Evolutionary conservation across 2,113 vertebrate genomes (phyloP), one percentile per base, ranked within the genome.

Genomic region (Psilopsiagon aurifrons): DNA sequence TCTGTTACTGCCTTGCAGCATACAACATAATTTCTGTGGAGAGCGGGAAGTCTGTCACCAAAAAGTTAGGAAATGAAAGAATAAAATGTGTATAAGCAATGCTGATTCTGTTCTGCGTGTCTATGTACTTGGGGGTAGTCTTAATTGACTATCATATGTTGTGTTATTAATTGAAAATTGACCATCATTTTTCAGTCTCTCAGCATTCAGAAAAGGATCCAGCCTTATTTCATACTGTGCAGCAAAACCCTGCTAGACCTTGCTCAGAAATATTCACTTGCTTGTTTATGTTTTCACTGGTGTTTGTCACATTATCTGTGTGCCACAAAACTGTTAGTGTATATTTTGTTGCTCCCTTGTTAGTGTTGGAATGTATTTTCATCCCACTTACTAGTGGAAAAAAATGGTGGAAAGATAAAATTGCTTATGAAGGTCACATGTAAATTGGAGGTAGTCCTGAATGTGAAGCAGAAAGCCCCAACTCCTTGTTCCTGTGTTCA

Each of bases 341-440:
- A 1, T 44, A 4, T 91, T 76, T 73, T 51, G 22, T 78, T 76
- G 49, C 16, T 89, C 24, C 9, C 22, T 87, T 66, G 57, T 23
- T 71, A 71, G 16, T 66, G 52, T 8, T 71, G 63, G 22, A 69
- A 14, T 8, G 9, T 47, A 23, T 55, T 86, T 35, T 35, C 17
- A 22, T 60, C n/a, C n/a, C 5, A 22, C 73, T 90, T 69, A 49
- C 28, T 63, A 20, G 6, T 33, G 25, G 31, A 31, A 64, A 52
- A 88, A 76, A 31, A 8, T 15, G 41, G 54, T 62, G 17, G 49
- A 68, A 83, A 92, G 14, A 19, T n/a, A 66, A 77, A 86, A 52
- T 62, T 5, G 52, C 15, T 33, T 84, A 20, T 0, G 0, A 63
- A 51, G 6, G 9, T 23, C 9, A 33, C 8, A 6, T 43, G 37